Evolutionary conservation across 2,113 vertebrate genomes (phyloP).

Genomic region (Peucedramus taeniatus): DNA sequence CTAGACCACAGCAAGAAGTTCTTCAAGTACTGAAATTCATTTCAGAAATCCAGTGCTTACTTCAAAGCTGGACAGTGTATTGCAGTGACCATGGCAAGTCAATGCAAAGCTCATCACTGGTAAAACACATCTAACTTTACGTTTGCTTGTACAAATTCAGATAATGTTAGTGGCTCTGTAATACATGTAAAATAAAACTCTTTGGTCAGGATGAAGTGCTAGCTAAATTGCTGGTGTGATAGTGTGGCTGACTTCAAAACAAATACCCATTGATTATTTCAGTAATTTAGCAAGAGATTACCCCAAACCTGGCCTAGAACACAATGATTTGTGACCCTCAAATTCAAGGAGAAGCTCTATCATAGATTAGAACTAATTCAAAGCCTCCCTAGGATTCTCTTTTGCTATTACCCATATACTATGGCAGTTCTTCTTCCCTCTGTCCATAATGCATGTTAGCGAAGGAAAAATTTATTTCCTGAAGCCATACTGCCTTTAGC

Average conservation of each 20-base stretch:
- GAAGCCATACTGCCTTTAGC: conserved; percentile 2
- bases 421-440: neutral
- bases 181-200: neutral
- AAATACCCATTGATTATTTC: neutral
- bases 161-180: neutral
- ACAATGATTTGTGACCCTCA: neutral
- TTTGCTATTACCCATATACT: neutral
- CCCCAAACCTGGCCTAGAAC: neutral
- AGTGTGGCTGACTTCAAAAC: neutral
- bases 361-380: neutral
- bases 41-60: neutral
- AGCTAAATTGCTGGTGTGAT: neutral
- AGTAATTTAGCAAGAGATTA: neutral
- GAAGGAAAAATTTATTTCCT: conserved; percentile 6
- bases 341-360: neutral
- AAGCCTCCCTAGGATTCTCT: neutral
- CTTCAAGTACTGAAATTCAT: neutral
- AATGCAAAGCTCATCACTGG: neutral
- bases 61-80: neutral
- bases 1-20: neutral
- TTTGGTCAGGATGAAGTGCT: neutral
- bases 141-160: neutral
- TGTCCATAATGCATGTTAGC: neutral
- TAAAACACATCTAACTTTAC: neutral
- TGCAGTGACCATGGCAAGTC: neutral